A percentile compares a stretch with the other conserved stretches of the same genome.
Evolutionary conservation across 1,140 invertebrate species (phyloP).

Genomic region (Drosophila watanabei): DNA sequence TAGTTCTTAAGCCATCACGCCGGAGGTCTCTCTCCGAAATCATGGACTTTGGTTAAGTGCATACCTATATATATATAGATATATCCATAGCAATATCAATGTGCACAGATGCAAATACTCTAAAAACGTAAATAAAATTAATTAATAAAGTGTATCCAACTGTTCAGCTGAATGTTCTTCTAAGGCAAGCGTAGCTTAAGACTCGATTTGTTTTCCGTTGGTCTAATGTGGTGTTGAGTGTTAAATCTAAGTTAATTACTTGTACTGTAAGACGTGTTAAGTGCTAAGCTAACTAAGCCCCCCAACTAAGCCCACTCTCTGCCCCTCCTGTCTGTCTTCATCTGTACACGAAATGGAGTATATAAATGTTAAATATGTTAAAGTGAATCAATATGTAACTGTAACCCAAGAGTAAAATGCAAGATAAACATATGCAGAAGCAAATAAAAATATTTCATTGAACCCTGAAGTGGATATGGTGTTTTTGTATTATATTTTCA

Average conservation of each 20-base stretch:
- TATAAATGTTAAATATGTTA: conserved; percentile 74
- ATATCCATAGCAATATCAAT: conserved; percentile 36
- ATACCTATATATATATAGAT: conserved; percentile 34
- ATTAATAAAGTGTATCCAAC: conserved; percentile 47
- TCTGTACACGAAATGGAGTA: conserved; percentile 38
- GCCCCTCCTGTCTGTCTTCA: conserved; percentile 23
- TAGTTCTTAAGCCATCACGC: conserved; percentile 75
- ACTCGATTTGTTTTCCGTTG: conserved; percentile 38
- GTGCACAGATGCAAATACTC: conserved; percentile 49
- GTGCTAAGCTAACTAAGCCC: conserved; percentile 39
- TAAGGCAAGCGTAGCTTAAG: conserved; percentile 57
- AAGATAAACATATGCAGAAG: conserved; percentile 52
- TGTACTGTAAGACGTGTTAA: conserved; percentile 50
- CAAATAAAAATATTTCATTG: conserved; percentile 77
- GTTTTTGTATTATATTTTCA: background rate
- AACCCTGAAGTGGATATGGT: conserved; percentile 50
- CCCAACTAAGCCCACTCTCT: background rate
- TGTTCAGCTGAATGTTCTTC: conserved; percentile 67
- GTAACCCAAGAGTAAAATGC: conserved; percentile 55
- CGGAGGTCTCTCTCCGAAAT: conserved; percentile 32
- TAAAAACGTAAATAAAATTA: background rate
- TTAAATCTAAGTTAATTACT: conserved; percentile 48
- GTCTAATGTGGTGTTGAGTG: conserved; percentile 35
- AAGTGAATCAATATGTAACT: conserved; percentile 57
- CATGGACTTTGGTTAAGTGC: conserved; percentile 31